Conservation (phyloP, 2,113 vertebrate genomes). For the Mus pahari region DNA sequence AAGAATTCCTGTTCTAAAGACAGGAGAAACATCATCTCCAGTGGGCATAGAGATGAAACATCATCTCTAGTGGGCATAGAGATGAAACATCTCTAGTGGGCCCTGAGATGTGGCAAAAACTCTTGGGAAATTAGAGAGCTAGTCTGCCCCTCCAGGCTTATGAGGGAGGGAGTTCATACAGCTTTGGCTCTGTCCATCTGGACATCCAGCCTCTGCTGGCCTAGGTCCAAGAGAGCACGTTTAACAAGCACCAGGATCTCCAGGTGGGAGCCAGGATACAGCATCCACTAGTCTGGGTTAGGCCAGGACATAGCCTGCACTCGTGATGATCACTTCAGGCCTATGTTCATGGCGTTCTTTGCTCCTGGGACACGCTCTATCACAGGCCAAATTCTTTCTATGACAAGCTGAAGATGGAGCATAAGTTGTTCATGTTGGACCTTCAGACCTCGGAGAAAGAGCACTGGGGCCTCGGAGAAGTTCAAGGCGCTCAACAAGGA, state of each 20-base stretch:
- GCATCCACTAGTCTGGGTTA: background rate
- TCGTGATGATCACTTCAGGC: background rate
- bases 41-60: too few relatives aligned
- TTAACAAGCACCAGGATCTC: background rate
- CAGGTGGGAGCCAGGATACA: background rate
- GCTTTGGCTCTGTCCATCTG: background rate
- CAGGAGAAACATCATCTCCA: background rate
- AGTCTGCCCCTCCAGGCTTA: fast-evolving
- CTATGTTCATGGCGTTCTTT: background rate
- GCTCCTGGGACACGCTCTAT: slow-evolving; percentile 87
- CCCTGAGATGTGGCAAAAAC: too few relatives aligned
- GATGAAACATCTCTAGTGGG: background rate
- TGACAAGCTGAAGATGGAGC: slow-evolving; percentile 95
- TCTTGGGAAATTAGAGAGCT: background rate
- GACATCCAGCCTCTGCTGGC: background rate
- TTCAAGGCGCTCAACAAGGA: slow-evolving; percentile 98
- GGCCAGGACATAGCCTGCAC: background rate
- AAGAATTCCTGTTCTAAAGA: background rate
- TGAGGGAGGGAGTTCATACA: background rate
- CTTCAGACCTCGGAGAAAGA: slow-evolving; percentile 95
- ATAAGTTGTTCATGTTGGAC: slow-evolving; percentile 96
- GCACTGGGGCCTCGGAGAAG: slow-evolving; percentile 93
- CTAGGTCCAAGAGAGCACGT: background rate
- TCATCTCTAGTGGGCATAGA: background rate
- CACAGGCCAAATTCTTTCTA: slow-evolving; percentile 94